phyloP scores from a whole-genome alignment of 2,797 vertebrate species.

The Megalops cyprinoides region DNA sequence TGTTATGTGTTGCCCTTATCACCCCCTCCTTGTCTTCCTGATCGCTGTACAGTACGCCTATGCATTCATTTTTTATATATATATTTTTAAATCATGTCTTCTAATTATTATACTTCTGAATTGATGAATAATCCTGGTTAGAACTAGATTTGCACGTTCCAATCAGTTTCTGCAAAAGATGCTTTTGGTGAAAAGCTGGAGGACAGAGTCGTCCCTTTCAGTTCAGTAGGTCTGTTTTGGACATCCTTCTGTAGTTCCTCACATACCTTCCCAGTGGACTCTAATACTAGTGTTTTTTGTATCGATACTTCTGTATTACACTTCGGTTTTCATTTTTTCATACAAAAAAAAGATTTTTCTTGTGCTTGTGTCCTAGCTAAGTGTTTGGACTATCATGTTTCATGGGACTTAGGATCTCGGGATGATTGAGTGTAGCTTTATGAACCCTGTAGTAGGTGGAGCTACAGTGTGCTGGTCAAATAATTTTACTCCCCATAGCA shows the following conservation, averaged over 20 bases:
- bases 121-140: slow-evolving; percentile 48
- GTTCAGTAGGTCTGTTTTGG: no score
- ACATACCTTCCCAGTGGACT: no score
- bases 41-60: slow-evolving; percentile 56
- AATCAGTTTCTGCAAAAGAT: slow-evolving; percentile 46
- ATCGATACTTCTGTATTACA: no score
- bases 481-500: neutral
- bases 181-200: no score
- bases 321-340: no score
- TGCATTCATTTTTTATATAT: slow-evolving; percentile 25
- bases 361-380: no score
- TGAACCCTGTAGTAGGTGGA: neutral
- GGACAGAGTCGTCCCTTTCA: no score
- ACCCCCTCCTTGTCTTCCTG: slow-evolving; percentile 46
- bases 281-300: no score
- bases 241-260: no score
- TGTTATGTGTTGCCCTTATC: neutral
- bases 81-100: slow-evolving; percentile 43
- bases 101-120: slow-evolving; percentile 42
- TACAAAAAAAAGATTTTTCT: no score
- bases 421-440: neutral
- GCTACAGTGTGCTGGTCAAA: neutral
- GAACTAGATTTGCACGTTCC: slow-evolving; percentile 71
- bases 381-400: no score
- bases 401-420: neutral